A percentile compares a stretch with the other conserved stretches of the same genome.
phyloP scores from a whole-genome alignment of 92 coral and sea anemone genomes.

The Paramuricea clavata region DNA sequence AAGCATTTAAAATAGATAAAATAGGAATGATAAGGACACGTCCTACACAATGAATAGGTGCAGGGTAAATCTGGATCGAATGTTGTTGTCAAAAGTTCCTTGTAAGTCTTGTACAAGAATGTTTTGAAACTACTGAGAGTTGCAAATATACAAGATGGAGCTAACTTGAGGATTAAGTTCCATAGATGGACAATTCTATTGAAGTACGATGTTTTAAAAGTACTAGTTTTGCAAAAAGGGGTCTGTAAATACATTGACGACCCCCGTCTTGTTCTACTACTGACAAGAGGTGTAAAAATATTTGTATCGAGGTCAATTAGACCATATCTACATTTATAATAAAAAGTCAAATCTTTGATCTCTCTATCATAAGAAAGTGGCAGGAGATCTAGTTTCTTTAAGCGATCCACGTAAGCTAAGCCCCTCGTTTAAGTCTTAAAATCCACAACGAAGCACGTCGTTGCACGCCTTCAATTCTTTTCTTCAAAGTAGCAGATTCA shows the following conservation, averaged over 20 bases:
- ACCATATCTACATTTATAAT: slow-evolving; percentile 1
- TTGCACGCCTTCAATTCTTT: too few relatives aligned
- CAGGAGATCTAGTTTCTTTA: too few relatives aligned
- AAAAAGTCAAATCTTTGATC: slow-evolving; percentile 38
- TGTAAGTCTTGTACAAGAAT: not conserved
- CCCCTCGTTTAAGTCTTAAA: too few relatives aligned
- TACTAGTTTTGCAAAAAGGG: slow-evolving; percentile 20
- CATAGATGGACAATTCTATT: slow-evolving; percentile 49
- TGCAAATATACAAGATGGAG: not conserved
- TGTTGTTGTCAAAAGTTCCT: not conserved
- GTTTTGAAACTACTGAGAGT: not conserved
- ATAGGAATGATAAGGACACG: not conserved
- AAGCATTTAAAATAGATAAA: too few relatives aligned
- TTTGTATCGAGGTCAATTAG: not conserved
- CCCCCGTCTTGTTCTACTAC: not conserved
- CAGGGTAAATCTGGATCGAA: not conserved
- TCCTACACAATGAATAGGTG: not conserved
- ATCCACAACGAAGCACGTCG: too few relatives aligned
- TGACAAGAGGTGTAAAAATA: not conserved
- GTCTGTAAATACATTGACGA: not conserved
- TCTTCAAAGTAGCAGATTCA: too few relatives aligned
- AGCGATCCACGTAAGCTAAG: too few relatives aligned
- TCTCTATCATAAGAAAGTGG: slow-evolving; percentile 38
- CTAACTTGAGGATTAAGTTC: slow-evolving; percentile 24
- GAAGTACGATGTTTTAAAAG: slow-evolving; percentile 52